Conservation (phyloP, 2,797 vertebrate genomes). For the Xenentodon cancila region DNA sequence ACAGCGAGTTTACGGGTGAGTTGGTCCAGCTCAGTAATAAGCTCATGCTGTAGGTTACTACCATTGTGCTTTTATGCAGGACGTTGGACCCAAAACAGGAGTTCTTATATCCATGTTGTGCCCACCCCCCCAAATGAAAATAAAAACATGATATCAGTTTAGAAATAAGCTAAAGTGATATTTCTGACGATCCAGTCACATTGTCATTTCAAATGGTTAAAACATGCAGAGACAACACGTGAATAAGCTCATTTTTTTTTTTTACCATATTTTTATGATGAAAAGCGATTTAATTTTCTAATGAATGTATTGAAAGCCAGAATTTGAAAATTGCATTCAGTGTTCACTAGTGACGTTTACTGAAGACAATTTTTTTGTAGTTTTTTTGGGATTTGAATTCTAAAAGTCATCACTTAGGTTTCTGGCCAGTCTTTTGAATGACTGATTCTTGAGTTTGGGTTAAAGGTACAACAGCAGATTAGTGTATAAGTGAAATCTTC, state of each 20-base stretch:
- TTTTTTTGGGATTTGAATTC: background rate
- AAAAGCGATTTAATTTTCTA: slow-evolving; percentile 1
- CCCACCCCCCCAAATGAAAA: too few relatives aligned
- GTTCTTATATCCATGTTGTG: too few relatives aligned
- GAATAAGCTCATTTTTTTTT: background rate
- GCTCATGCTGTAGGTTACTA: too few relatives aligned
- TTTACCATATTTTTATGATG: background rate
- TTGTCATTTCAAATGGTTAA: slow-evolving; percentile 11
- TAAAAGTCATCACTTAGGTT: background rate
- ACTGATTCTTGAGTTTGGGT: slow-evolving; percentile 23
- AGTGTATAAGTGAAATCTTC: slow-evolving; percentile 82
- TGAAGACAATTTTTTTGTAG: slow-evolving; percentile 12
- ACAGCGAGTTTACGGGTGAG: too few relatives aligned
- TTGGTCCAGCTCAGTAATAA: too few relatives aligned
- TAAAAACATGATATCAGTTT: background rate
- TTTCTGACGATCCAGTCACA: background rate
- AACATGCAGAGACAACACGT: slow-evolving; percentile 4
- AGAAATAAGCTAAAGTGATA: background rate
- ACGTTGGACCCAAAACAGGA: too few relatives aligned
- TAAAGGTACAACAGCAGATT: slow-evolving; percentile 82
- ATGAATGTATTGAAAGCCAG: background rate
- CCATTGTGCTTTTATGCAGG: too few relatives aligned
- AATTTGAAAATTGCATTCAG: too few relatives aligned
- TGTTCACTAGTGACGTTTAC: background rate
- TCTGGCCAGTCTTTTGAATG: slow-evolving; percentile 39